Conservation (phyloP, 2,113 vertebrate genomes). For the Colinus virginianus region DNA sequence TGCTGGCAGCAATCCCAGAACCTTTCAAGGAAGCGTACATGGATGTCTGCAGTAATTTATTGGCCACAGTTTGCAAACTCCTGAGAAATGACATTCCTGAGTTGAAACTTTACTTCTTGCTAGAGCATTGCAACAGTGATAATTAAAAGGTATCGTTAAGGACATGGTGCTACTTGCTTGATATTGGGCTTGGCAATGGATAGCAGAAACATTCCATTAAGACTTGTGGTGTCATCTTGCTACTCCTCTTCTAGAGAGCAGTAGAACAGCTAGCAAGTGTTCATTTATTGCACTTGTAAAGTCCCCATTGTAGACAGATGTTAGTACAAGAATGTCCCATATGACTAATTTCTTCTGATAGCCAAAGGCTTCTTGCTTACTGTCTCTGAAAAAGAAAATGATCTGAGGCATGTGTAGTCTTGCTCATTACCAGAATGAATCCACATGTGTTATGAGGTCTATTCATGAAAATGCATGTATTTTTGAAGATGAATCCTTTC, state of each 20-base stretch:
- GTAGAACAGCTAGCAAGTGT: background rate
- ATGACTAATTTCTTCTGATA: constrained; percentile 8
- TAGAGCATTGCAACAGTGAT: background rate
- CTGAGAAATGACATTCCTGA: constrained; percentile 13
- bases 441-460: background rate
- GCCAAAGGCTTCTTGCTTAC: constrained; percentile 25
- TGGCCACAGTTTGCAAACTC: constrained; percentile 3
- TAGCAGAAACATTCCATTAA: background rate
- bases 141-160: background rate
- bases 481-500: background rate
- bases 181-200: background rate
- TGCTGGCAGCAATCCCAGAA: constrained; percentile 31
- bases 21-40: constrained; percentile 12
- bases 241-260: background rate
- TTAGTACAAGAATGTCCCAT: background rate
- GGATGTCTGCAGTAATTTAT: background rate
- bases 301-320: background rate
- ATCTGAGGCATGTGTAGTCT: background rate
- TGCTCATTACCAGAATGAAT: background rate
- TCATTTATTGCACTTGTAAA: constrained; percentile 50
- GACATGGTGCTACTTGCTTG: background rate
- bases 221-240: background rate
- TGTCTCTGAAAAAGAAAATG: constrained; percentile 20
- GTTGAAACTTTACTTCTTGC: constrained; percentile 5
- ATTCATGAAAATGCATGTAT: background rate